Base-by-base conservation (phyloP, 2,113 vertebrate species). In the Bolborhynchus lineola region DNA sequence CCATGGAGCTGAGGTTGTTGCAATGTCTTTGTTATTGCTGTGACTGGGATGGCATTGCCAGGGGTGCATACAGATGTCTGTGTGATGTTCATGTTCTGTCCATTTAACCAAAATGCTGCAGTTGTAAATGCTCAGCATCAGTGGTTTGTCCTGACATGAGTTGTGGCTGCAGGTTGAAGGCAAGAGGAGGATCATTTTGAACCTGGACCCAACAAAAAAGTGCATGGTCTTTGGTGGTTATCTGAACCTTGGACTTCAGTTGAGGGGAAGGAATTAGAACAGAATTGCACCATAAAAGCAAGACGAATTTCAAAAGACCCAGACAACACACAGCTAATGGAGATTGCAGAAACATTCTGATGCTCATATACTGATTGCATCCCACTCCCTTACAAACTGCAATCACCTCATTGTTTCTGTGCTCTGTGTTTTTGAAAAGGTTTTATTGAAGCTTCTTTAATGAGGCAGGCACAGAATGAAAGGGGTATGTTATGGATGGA, bases 281-380 rank as follows among this genome's bases (percentile, higher is more conserved):
- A 37, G 31, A 92, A 85, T 10, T 15, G 3, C 6, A 13, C 33
- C 33, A 16, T 24, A 13, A 13, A 25, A 42, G 18, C 13, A 33
- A 23, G 9, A n/a, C 52, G 20, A 59, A 57, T 55, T 42, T 86
- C 64, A 67, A 72, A 68, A 87, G 83, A 67, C 44, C 1, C 5
- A 95, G 72, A 29, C 29, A 71, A 89, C 70, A 25, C 1, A 1
- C 14, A 94, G 85, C 94, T 95, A 94, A 71, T 76, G 71, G 91
- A 93, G 86, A 50, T 9, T 14, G 82, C 93, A 91, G 91, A 60
- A 87, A 24, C 35, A 11, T 69, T 81, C 77, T 42, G 93, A 95
- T 93, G 97, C 93, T 96, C 79, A 67, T 88, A 91, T 96, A 97
- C 96, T 97, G 96, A 97, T 98, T 96, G 81, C 92, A 92, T 96